Base-by-base conservation (phyloP, 1,140 invertebrate genomes). In the Holotrichia oblita region DNA sequence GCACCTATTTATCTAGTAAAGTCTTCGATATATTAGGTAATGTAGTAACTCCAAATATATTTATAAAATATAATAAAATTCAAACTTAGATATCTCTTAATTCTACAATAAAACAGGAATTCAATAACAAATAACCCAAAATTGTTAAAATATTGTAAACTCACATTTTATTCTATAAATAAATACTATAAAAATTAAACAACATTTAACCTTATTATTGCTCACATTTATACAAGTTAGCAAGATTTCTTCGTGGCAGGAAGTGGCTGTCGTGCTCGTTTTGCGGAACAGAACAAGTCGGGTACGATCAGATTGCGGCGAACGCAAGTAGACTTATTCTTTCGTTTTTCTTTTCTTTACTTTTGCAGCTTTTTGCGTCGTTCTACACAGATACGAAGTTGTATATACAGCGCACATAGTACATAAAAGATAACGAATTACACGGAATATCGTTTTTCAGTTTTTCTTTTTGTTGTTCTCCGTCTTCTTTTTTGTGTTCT, bases 201-300 rank as follows among this genome's bases (percentile, higher is more conserved):
- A 34, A 34, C 27, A 34, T 34, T 34, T 34, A 34, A 55, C 48
- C 17, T 55, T 55, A 17, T 17, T 17, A 55, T 14, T 55, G 14
- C n/a, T 17, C 48, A 17, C 48, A n/a, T 17, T 55, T 17, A 6
- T 55, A 55, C 14, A 55, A 17, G 14, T 17, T 6, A 0, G 12
- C 48, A 55, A 55, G n/a, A 55, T 55, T 55, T 55, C 48, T 55
- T 55, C 14, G 12, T n/a, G n/a, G 14, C 48, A 55, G 48, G 48
- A 55, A 55, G 48, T 55, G 48, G 48, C 48, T 55, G 48, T 55
- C 48, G 48, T 55, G 48, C 17, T 55, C 48, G 14, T 55, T 55
- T 55, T 55, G 48, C 48, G 48, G 7, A 55, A 55, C 48, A 55
- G 4, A 55, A 55, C 48, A 14, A 55, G 48, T 55, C 48, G 48